Percentiles rank a stretch among this genome's conserved stretches.
Evolutionary conservation across 2,888 invertebrate species (phyloP).

Genomic region (Coecobrya sp.): DNA sequence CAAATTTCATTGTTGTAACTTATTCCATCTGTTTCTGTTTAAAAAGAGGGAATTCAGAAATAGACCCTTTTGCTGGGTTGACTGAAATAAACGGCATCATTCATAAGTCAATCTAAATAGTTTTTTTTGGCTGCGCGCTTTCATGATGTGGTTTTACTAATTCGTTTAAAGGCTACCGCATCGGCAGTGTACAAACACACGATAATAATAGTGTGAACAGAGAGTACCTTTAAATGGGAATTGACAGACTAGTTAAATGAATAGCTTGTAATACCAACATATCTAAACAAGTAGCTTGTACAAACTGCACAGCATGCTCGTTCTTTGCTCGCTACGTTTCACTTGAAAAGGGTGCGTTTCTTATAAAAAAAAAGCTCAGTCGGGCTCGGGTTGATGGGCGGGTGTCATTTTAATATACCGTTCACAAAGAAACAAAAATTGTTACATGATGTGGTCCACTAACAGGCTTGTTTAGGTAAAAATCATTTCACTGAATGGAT

Average conservation of each 20-base stretch:
- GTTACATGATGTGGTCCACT: neutral
- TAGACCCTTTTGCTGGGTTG: neutral
- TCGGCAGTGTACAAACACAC: neutral
- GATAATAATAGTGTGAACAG: constrained; percentile 51
- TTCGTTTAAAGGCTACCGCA: constrained; percentile 74
- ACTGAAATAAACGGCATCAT: constrained; percentile 44
- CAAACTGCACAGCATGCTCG: neutral
- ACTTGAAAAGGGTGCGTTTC: constrained; percentile 14
- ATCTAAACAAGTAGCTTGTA: constrained; percentile 1
- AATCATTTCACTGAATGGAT: too few species aligned
- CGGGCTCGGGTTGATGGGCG: constrained; percentile 5
- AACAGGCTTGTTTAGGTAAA: neutral
- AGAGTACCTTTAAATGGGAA: neutral
- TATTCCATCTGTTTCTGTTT: constrained; percentile 70
- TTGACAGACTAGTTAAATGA: neutral
- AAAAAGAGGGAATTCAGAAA: neutral
- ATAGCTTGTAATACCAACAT: neutral
- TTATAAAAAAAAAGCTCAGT: constrained; percentile 11
- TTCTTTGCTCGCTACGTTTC: constrained; percentile 26
- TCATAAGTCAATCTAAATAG: constrained; percentile 63
- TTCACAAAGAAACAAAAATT: constrained; percentile 4
- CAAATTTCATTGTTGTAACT: constrained; percentile 28
- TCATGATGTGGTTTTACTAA: constrained; percentile 77
- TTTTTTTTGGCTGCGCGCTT: constrained; percentile 20
- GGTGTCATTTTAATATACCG: constrained; percentile 27